Conservation (phyloP, 2,888 invertebrate genomes). For the Gordius sp. region DNA sequence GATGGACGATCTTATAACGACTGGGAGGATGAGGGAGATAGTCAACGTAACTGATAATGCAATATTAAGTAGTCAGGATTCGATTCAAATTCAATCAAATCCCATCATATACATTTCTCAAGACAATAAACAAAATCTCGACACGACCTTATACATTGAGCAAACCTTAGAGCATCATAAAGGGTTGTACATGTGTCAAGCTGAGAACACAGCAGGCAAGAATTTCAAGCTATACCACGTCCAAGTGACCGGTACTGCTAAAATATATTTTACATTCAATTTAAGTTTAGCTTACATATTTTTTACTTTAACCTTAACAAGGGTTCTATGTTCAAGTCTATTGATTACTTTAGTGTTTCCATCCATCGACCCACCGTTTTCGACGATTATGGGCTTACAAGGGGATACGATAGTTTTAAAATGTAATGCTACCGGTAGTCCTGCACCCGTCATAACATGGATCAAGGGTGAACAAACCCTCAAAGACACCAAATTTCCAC, state of each 20-base stretch:
- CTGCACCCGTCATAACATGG: background rate
- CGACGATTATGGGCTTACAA: background rate
- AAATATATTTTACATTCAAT: background rate
- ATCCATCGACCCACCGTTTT: background rate
- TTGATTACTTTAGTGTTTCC: background rate
- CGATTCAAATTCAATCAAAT: too few relatives aligned
- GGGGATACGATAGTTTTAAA: background rate
- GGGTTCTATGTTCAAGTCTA: background rate
- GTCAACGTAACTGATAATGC: too few relatives aligned
- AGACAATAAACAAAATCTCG: too few relatives aligned
- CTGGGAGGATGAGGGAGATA: too few relatives aligned
- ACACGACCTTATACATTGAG: too few relatives aligned
- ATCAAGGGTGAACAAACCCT: background rate
- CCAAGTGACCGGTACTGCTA: background rate
- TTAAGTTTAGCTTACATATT: background rate
- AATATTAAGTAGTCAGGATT: too few relatives aligned
- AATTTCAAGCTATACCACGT: background rate
- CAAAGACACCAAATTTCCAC: background rate
- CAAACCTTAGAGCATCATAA: background rate
- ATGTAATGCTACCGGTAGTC: background rate
- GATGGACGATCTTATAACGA: too few relatives aligned
- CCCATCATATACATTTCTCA: too few relatives aligned
- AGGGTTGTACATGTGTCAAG: background rate
- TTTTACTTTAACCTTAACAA: background rate
- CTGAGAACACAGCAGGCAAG: background rate